Percentiles rank a stretch among this genome's conserved stretches.
These are phyloP conservation scores for Tinamus guttatus DNA, from an alignment of 2,113 vertebrate genomes.

Conservation along the genomic window DNA sequence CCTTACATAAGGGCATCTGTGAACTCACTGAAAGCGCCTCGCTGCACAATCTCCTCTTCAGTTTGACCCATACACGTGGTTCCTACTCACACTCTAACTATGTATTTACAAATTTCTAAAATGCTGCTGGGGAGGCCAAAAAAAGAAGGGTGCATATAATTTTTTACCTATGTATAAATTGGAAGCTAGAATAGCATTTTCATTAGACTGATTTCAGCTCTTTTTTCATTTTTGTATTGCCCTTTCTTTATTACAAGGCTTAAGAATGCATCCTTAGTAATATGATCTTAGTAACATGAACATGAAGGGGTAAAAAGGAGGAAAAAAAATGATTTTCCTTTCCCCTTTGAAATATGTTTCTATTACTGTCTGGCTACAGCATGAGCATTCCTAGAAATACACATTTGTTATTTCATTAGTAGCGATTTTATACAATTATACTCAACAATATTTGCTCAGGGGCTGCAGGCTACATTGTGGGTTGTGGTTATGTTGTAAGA, in stretches of 20 bases:
- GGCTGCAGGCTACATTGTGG: not conserved
- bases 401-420: not conserved
- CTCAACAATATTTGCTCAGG: not conserved
- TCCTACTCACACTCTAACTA: not conserved
- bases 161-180: not conserved
- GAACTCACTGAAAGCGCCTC: not conserved
- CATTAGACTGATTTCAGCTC: not conserved
- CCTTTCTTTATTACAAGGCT: not conserved
- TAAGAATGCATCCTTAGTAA: not conserved
- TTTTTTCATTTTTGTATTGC: not conserved
- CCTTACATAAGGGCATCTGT: not conserved
- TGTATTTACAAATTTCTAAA: not conserved
- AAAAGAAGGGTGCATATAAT: not conserved
- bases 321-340: not conserved
- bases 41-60: not conserved
- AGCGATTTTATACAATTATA: not conserved
- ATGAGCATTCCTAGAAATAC: not conserved
- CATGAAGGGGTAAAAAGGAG: not conserved
- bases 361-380: not conserved
- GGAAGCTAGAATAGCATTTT: not conserved
- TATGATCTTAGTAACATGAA: not conserved
- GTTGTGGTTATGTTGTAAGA: not conserved
- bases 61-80: not conserved
- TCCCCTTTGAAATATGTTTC: not conserved
- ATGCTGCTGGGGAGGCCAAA: not conserved